These are phyloP conservation scores for Rhagoletis zephyria DNA, from an alignment of 1,140 invertebrate genomes.

Conservation along the genomic window DNA sequence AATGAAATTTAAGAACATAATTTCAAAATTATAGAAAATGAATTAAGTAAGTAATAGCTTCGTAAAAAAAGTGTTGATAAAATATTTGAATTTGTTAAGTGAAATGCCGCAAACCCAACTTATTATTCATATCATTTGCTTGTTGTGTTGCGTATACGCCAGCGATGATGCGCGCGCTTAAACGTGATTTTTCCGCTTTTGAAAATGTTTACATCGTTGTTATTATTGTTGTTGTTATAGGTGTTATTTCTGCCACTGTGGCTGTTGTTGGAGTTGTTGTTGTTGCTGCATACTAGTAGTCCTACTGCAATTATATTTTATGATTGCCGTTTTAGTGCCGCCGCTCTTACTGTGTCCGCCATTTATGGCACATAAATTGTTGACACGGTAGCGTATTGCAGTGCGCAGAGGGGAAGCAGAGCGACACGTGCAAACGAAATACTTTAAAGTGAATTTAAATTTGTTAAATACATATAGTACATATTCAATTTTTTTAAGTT, in stretches of 20 bases:
- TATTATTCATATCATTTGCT: not conserved
- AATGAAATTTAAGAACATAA: not conserved
- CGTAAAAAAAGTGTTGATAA: not conserved
- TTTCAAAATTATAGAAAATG: not conserved
- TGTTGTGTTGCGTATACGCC: slow-evolving; percentile 42
- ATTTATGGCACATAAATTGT: not conserved
- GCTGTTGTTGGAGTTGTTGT: not conserved
- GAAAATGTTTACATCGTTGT: not conserved
- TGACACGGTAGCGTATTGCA: not conserved
- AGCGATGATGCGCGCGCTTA: not conserved
- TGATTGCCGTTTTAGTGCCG: not conserved
- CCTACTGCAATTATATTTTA: slow-evolving; percentile 33
- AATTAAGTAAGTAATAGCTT: not conserved
- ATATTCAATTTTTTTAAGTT: too few species aligned
- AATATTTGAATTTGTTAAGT: not conserved
- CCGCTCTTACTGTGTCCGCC: not conserved
- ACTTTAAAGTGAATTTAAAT: too few species aligned
- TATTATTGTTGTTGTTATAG: not conserved
- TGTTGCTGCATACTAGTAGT: not conserved
- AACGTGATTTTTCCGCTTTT: slow-evolving; percentile 45
- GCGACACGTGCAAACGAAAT: slow-evolving; percentile 14
- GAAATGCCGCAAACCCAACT: not conserved
- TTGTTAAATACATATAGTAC: too few species aligned
- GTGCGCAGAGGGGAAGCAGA: not conserved
- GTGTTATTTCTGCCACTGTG: not conserved